Evolutionary conservation across 2,888 invertebrate genomes (phyloP).

Genomic region (Cataglyphis rosenhaueri): DNA sequence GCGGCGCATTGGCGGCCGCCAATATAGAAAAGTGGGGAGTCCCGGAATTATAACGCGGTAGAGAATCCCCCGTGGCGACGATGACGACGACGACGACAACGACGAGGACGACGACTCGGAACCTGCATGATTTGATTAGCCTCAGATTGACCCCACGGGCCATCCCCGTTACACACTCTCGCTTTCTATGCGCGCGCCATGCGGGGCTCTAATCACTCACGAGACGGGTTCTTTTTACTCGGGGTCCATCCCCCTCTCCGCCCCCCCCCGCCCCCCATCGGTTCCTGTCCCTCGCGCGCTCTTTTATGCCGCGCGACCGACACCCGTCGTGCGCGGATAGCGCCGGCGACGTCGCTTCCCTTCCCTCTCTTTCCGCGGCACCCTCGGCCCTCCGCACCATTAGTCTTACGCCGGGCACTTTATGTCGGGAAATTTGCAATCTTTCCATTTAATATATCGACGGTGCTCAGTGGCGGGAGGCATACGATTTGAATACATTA

Average conservation of each 20-base stretch:
- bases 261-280: slow-evolving; percentile 50
- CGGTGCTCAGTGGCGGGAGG: slow-evolving; percentile 76
- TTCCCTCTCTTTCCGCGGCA: slow-evolving; percentile 64
- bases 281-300: slow-evolving; percentile 36
- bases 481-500: slow-evolving; percentile 84
- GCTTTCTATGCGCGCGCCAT: slow-evolving; percentile 67
- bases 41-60: slow-evolving; percentile 47
- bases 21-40: slow-evolving; percentile 72
- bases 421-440: slow-evolving; percentile 85
- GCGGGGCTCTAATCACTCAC: slow-evolving; percentile 80
- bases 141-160: slow-evolving; percentile 85
- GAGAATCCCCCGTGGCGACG: slow-evolving; percentile 66
- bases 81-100: slow-evolving; percentile 29
- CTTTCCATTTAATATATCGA: slow-evolving; percentile 86
- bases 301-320: slow-evolving; percentile 52
- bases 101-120: slow-evolving; percentile 61
- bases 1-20: slow-evolving; percentile 47
- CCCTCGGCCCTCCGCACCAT: slow-evolving; percentile 79
- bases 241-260: slow-evolving; percentile 59
- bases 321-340: slow-evolving; percentile 59
- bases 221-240: slow-evolving; percentile 76
- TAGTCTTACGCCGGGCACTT: slow-evolving; percentile 84
- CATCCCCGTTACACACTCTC: slow-evolving; percentile 59
- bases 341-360: slow-evolving; percentile 50
- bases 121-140: slow-evolving; percentile 85